Evolutionary conservation across 2,113 vertebrate species (phyloP).

Genomic region (Toxostoma redivivum): DNA sequence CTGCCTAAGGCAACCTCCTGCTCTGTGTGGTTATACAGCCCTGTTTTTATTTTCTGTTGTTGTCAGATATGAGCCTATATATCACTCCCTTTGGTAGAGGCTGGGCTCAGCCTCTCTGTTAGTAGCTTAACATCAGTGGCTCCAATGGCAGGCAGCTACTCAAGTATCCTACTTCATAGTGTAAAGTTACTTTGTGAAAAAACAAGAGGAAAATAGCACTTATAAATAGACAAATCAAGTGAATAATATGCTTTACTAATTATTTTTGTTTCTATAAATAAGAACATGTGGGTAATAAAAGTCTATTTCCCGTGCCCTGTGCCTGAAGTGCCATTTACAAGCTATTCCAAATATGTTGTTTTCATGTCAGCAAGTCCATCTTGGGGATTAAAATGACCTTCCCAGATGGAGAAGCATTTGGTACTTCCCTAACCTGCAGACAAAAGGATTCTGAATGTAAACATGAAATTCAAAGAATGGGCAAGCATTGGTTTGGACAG

Average conservation of each 20-base stretch:
- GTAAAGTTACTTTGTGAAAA: neutral
- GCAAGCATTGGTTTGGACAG: neutral
- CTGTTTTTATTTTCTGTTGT: constrained; percentile 45
- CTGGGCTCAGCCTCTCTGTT: neutral
- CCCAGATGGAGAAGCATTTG: constrained; percentile 60
- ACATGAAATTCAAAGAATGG: constrained; percentile 37
- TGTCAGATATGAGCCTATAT: constrained; percentile 59
- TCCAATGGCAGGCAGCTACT: neutral
- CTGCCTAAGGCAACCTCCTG: constrained; percentile 54
- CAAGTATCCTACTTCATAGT: neutral
- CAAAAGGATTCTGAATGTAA: constrained; percentile 24
- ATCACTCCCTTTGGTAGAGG: neutral
- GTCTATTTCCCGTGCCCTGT: neutral
- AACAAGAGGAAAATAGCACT: neutral
- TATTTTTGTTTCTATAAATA: neutral
- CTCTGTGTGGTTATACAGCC: constrained; percentile 45
- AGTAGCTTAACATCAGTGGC: neutral
- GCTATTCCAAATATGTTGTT: neutral
- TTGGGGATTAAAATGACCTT: constrained; percentile 39
- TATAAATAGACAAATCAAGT: neutral
- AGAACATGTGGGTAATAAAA: neutral
- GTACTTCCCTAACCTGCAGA: constrained; percentile 39
- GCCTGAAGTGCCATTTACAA: constrained; percentile 22
- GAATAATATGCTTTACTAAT: neutral
- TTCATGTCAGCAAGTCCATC: constrained; percentile 39